Conservation (phyloP, 2,797 vertebrate species). For the Borostomias antarcticus region DNA sequence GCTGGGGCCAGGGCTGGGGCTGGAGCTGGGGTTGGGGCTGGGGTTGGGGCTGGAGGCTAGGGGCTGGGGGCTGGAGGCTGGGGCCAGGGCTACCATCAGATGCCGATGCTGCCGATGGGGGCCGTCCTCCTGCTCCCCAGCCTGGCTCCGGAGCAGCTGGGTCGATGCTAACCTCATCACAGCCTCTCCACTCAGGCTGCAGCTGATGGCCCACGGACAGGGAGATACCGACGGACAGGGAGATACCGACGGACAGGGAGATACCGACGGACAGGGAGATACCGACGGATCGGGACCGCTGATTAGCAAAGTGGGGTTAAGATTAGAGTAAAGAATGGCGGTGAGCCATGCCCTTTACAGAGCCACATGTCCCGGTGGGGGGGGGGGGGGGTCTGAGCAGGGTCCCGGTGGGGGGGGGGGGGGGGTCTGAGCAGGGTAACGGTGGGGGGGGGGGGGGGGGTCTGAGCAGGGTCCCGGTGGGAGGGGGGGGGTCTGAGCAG, state of each 20-base stretch:
- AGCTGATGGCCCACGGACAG: slow-evolving; percentile 36
- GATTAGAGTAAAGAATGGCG: slow-evolving; percentile 28
- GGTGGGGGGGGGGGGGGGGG: too few species aligned
- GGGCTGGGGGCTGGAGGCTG: slow-evolving; percentile 43
- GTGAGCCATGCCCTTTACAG: background rate
- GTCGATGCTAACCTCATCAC: slow-evolving; percentile 68
- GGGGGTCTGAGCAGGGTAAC: too few species aligned
- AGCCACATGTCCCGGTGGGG: too few species aligned
- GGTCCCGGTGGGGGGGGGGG: too few species aligned
- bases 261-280: slow-evolving; percentile 7
- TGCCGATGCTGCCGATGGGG: slow-evolving; percentile 51
- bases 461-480: too few species aligned
- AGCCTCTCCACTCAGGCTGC: slow-evolving; percentile 43
- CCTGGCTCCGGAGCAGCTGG: slow-evolving; percentile 34
- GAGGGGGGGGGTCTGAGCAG: too few species aligned
- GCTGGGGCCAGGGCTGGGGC: background rate
- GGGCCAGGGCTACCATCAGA: too few species aligned
- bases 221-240: slow-evolving; percentile 27
- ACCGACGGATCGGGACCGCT: slow-evolving; percentile 37
- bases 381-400: too few species aligned
- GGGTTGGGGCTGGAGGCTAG: too few species aligned
- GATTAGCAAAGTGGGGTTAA: slow-evolving; percentile 39
- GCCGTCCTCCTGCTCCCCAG: slow-evolving; percentile 25
- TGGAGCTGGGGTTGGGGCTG: background rate
- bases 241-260: slow-evolving; percentile 30